These are phyloP conservation scores for Labroides dimidiatus DNA, from an alignment of 2,797 vertebrate genomes.

Conservation along the genomic window DNA sequence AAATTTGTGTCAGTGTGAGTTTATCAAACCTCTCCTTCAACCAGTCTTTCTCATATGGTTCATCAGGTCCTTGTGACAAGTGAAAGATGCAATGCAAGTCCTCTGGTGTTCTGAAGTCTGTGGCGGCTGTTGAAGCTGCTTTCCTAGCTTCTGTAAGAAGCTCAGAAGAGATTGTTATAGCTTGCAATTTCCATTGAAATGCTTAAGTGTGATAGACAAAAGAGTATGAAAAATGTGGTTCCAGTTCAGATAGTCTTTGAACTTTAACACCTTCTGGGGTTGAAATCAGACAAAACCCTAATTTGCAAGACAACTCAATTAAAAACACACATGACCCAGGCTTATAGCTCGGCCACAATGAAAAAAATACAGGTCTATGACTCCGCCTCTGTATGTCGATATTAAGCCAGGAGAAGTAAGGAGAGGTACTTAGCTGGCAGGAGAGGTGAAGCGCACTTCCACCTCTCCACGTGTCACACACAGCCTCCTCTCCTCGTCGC, in stretches of 20 bases:
- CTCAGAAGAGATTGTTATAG: neutral
- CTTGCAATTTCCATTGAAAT: conserved; percentile 20
- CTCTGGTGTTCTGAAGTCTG: conserved; percentile 17
- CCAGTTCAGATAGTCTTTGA: conserved; percentile 2
- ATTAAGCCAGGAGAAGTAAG: too few species aligned
- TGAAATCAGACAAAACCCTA: conserved; percentile 17
- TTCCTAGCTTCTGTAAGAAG: conserved; percentile 1
- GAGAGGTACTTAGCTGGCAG: too few species aligned
- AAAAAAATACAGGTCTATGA: too few species aligned
- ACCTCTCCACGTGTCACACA: too few species aligned
- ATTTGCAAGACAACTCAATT: too few species aligned
- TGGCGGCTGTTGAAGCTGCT: neutral
- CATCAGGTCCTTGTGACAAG: conserved; percentile 6
- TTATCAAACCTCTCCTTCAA: neutral
- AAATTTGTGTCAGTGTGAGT: neutral
- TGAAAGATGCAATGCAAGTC: neutral
- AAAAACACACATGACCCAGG: too few species aligned
- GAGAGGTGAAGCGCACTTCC: too few species aligned
- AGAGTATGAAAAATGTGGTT: conserved; percentile 2
- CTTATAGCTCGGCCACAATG: too few species aligned
- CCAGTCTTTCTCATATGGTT: conserved; percentile 4
- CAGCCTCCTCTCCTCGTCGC: too few species aligned
- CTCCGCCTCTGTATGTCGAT: too few species aligned
- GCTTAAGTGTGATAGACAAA: neutral
- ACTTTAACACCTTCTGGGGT: conserved; percentile 13